A percentile compares a stretch with the other conserved stretches of the same genome.
These are phyloP conservation scores for Taurulus bubalis DNA, from an alignment of 2,113 vertebrate species.

Conservation along the genomic window DNA sequence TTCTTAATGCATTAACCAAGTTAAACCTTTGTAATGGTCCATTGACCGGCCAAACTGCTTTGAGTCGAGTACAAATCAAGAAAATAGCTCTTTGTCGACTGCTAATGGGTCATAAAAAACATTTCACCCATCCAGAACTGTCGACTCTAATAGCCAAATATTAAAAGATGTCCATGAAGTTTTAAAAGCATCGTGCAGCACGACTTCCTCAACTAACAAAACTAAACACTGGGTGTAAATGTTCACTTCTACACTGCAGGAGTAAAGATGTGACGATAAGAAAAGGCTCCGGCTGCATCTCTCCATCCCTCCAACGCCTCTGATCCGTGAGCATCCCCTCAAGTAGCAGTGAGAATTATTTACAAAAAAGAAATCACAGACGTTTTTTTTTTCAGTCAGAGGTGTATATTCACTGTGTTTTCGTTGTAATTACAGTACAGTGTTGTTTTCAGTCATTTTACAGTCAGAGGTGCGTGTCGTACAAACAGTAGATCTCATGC, in stretches of 20 bases:
- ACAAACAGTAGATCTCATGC: slow-evolving; percentile 67
- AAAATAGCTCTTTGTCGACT: background rate
- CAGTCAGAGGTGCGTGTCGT: slow-evolving; percentile 58
- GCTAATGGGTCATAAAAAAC: background rate
- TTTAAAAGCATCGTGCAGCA: background rate
- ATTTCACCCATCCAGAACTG: background rate
- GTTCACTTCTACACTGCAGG: slow-evolving; percentile 6
- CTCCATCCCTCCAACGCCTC: background rate
- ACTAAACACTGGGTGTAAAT: slow-evolving; percentile 3
- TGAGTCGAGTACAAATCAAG: background rate
- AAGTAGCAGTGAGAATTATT: slow-evolving; percentile 43
- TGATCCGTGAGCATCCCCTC: slow-evolving; percentile 72
- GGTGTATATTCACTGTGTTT: slow-evolving; percentile 50
- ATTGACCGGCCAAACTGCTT: background rate
- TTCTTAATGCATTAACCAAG: background rate
- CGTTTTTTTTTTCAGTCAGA: slow-evolving; percentile 47
- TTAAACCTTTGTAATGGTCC: background rate
- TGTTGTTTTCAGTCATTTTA: slow-evolving; percentile 54
- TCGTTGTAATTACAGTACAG: slow-evolving; percentile 61
- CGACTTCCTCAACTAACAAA: background rate
- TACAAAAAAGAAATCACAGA: slow-evolving; percentile 66
- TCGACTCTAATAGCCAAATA: background rate
- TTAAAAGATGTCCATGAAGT: background rate
- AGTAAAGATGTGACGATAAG: slow-evolving; percentile 4
- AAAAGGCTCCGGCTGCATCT: background rate